Evolutionary conservation across 2,888 invertebrate species (phyloP).

Genomic region (Bellardia bayeri): DNA sequence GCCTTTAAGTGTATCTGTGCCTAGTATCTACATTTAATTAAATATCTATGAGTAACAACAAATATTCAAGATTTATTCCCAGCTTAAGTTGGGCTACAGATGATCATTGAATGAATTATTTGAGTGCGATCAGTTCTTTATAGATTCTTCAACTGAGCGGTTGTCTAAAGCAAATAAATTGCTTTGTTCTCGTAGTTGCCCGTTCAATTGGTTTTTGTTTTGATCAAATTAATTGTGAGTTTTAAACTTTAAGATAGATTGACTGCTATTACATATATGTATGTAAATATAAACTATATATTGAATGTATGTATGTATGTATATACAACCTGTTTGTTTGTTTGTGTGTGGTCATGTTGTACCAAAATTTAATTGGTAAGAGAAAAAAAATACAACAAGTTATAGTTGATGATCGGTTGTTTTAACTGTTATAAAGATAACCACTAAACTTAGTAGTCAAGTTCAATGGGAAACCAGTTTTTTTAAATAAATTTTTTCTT

Average conservation of each 20-base stretch:
- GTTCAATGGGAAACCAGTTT: slow-evolving; percentile 64
- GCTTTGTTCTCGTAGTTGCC: slow-evolving; percentile 4
- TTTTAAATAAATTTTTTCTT: not conserved
- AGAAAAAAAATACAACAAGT: not conserved
- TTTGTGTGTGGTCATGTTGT: slow-evolving; percentile 1
- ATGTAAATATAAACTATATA: not conserved
- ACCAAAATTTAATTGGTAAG: not conserved
- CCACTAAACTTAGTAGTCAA: slow-evolving; percentile 41
- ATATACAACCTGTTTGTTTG: not conserved
- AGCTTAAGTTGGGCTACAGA: not conserved
- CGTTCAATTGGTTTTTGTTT: slow-evolving; percentile 1
- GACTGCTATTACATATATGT: not conserved
- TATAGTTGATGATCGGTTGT: not conserved
- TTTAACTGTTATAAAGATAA: slow-evolving; percentile 25
- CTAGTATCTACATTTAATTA: not conserved
- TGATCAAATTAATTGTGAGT: slow-evolving; percentile 45
- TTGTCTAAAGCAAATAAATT: slow-evolving; percentile 45
- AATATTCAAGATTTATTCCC: slow-evolving; percentile 38
- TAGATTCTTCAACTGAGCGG: slow-evolving; percentile 55
- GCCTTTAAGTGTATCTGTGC: not conserved
- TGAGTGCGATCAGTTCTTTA: slow-evolving; percentile 60
- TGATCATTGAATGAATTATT: slow-evolving; percentile 12
- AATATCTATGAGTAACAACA: slow-evolving; percentile 28
- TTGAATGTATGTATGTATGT: not conserved
- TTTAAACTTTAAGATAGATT: slow-evolving; percentile 16